phyloP scores from a whole-genome alignment of 2,888 invertebrate genomes.

The Coelogynopora nodosa region DNA sequence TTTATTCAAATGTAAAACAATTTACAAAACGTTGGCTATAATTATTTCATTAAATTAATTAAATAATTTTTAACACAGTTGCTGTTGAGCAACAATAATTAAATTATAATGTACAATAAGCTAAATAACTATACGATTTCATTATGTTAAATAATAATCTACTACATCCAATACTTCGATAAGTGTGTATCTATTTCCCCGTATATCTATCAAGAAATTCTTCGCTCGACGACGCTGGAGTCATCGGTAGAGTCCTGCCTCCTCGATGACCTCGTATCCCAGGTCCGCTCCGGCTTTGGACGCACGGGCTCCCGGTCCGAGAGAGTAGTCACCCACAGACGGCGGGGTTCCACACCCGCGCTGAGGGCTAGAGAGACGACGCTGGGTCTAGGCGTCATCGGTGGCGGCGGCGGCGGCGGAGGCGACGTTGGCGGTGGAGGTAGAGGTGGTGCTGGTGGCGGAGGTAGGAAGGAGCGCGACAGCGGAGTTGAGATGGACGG shows the following conservation, averaged over 20 bases:
- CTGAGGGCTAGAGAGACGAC: background rate
- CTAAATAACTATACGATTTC: too few species aligned
- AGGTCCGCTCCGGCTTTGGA: background rate
- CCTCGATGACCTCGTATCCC: background rate
- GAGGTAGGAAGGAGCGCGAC: background rate
- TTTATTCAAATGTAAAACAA: too few species aligned
- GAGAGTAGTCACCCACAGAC: background rate
- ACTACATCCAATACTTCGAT: too few species aligned
- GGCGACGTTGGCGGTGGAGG: background rate
- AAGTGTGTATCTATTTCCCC: too few species aligned
- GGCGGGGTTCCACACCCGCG: background rate
- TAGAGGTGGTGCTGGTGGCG: background rate
- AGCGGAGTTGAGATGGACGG: conserved; percentile 18
- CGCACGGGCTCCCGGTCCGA: background rate
- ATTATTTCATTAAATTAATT: too few species aligned
- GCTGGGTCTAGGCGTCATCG: background rate
- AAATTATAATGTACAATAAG: too few species aligned
- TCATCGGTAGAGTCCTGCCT: background rate
- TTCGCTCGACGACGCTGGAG: background rate
- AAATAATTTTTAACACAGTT: too few species aligned
- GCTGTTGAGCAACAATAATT: too few species aligned
- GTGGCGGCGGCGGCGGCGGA: background rate
- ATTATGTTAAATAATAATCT: too few species aligned
- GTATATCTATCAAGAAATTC: too few species aligned
- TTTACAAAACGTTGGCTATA: too few species aligned